Evolutionary conservation across 2,113 vertebrate genomes (phyloP).

Genomic region (Platycercus adscitus): DNA sequence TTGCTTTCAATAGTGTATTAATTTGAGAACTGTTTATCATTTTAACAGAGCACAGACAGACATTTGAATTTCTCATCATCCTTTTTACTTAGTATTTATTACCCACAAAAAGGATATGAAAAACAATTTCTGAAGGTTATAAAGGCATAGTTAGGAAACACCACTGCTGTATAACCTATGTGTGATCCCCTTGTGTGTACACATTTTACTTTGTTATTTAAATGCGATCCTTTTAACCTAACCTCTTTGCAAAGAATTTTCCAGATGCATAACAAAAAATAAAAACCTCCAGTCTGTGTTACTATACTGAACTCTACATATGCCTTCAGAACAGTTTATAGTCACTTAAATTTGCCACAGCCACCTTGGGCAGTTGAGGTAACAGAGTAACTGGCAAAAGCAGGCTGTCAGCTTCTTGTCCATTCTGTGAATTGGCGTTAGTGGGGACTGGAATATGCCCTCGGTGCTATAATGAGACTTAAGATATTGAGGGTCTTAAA

Average conservation of each 20-base stretch:
- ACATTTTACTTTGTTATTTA: background rate
- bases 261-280: background rate
- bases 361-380: background rate
- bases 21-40: background rate
- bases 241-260: background rate
- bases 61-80: background rate
- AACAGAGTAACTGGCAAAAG: background rate
- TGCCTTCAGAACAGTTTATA: background rate
- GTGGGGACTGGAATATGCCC: background rate
- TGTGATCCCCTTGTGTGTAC: background rate
- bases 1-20: background rate
- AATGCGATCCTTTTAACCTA: background rate
- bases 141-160: background rate
- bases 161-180: background rate
- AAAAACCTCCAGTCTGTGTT: background rate
- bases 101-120: background rate
- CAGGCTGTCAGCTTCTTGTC: background rate
- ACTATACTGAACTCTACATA: background rate
- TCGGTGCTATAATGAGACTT: fast-evolving
- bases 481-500: background rate
- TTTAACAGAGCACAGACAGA: background rate
- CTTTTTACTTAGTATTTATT: background rate
- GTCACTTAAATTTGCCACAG: background rate
- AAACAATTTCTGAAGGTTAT: background rate
- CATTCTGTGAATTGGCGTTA: fast-evolving